A percentile compares a stretch with the other conserved stretches of the same genome.
phyloP scores from a whole-genome alignment of 2,797 vertebrate species.

The Brachyalestes nurse region DNA sequence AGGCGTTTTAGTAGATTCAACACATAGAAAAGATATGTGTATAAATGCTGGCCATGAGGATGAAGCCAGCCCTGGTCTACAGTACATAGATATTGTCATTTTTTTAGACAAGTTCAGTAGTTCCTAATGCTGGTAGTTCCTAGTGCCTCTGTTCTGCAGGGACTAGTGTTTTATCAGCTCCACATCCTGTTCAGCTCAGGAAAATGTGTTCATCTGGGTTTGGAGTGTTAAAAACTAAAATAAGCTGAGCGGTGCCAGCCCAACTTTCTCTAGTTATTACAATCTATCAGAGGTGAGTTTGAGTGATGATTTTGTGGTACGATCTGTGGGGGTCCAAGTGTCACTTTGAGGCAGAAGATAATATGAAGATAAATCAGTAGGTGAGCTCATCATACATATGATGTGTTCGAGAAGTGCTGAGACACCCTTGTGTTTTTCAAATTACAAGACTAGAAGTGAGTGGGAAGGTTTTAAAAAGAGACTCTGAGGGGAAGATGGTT shows the following conservation, averaged over 20 bases:
- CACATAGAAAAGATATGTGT: background rate
- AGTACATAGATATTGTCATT: constrained; percentile 39
- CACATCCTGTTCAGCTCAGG: background rate
- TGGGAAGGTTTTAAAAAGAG: too few species aligned
- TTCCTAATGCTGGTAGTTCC: background rate
- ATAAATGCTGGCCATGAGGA: constrained; percentile 22
- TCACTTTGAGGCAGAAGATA: too few species aligned
- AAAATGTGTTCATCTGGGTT: background rate
- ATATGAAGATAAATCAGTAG: too few species aligned
- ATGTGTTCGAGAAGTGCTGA: too few species aligned
- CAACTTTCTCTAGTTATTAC: background rate
- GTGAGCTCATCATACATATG: too few species aligned
- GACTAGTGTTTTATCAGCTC: background rate
- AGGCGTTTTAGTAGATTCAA: constrained; percentile 14
- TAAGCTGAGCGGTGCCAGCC: background rate
- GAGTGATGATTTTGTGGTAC: too few species aligned
- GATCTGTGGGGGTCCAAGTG: too few species aligned
- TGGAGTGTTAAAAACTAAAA: background rate
- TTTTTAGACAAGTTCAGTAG: background rate
- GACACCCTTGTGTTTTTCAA: too few species aligned
- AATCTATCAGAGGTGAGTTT: background rate
- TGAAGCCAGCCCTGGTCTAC: constrained; percentile 30
- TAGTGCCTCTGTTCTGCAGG: background rate
- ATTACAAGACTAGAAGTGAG: too few species aligned
- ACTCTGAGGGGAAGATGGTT: too few species aligned